phyloP scores from a whole-genome alignment of 2,113 vertebrate genomes.

The Stomatorhinus ivindoensis region DNA sequence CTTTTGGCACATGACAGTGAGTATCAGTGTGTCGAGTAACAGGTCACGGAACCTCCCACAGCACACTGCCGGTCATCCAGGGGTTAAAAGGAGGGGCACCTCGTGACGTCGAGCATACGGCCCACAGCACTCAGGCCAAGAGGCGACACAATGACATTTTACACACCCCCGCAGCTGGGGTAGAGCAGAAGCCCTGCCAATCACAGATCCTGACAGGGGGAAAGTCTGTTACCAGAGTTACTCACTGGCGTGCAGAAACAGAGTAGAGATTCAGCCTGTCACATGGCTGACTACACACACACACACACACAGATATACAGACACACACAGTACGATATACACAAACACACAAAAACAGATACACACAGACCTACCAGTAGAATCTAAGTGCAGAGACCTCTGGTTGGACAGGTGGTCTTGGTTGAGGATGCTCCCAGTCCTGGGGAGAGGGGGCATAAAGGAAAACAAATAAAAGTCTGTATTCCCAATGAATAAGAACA shows the following conservation, averaged over 20 bases:
- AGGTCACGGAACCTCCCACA: not conserved
- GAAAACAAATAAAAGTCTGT: not conserved
- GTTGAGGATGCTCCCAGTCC: conserved; percentile 88
- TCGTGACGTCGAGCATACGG: not conserved
- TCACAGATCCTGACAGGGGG: not conserved
- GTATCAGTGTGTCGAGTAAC: not conserved
- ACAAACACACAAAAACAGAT: not conserved
- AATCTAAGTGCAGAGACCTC: conserved; percentile 70
- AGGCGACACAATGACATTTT: not conserved
- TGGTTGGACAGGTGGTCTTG: conserved; percentile 92
- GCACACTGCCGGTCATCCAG: not conserved
- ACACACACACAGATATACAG: not conserved
- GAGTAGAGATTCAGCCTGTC: not conserved
- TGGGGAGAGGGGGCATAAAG: conserved; percentile 29
- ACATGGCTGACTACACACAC: not conserved
- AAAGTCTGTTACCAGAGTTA: not conserved
- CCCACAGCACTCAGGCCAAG: not conserved
- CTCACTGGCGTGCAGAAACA: not conserved
- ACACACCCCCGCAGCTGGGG: not conserved
- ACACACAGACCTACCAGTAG: conserved; percentile 55
- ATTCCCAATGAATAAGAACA: not conserved
- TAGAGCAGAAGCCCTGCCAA: not conserved
- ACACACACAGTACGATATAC: too few species aligned
- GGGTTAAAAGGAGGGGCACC: not conserved
- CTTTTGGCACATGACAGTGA: not conserved